A percentile compares a stretch with the other conserved stretches of the same genome.
Conservation (phyloP, 2,797 vertebrate genomes). For the Microctenopoma lineatum region DNA sequence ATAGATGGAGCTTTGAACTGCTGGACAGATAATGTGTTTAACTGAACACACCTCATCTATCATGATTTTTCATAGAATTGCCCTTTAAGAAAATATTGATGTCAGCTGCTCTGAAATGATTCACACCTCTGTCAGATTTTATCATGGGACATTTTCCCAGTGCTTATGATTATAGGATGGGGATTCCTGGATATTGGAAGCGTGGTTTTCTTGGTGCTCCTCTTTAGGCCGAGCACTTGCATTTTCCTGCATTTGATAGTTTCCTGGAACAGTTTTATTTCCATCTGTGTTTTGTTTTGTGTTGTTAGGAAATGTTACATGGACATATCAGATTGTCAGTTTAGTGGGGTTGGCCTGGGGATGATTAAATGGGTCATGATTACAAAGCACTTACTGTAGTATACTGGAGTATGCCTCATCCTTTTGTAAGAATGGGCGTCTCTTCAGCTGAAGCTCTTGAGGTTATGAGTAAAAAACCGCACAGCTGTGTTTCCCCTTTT, state of each 20-base stretch:
- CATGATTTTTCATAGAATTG: constrained; percentile 47
- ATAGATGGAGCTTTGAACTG: constrained; percentile 66
- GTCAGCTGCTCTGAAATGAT: constrained; percentile 62
- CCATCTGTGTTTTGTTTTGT: constrained; percentile 52
- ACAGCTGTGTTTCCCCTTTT: constrained; percentile 69
- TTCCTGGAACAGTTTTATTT: constrained; percentile 60
- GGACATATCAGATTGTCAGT: constrained; percentile 75
- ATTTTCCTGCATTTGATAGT: constrained; percentile 47
- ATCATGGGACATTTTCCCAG: constrained; percentile 38
- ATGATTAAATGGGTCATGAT: constrained; percentile 65
- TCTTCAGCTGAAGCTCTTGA: constrained; percentile 82
- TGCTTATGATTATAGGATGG: constrained; percentile 37
- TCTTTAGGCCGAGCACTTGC: constrained; percentile 25
- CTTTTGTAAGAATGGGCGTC: constrained; percentile 75
- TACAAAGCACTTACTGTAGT: constrained; percentile 92
- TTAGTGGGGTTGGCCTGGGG: constrained; percentile 50
- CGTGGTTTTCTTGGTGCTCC: constrained; percentile 28
- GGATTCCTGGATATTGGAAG: constrained; percentile 51
- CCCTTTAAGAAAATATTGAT: constrained; percentile 72
- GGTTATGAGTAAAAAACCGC: constrained; percentile 73
- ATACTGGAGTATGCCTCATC: constrained; percentile 73
- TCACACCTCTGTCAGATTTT: constrained; percentile 32
- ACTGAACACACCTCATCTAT: constrained; percentile 45
- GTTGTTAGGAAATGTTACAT: constrained; percentile 50
- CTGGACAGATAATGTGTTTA: constrained; percentile 68